Evolutionary conservation across 2,113 vertebrate genomes (phyloP), one percentile per base, ranked within the genome.

Genomic region (Columba livia): DNA sequence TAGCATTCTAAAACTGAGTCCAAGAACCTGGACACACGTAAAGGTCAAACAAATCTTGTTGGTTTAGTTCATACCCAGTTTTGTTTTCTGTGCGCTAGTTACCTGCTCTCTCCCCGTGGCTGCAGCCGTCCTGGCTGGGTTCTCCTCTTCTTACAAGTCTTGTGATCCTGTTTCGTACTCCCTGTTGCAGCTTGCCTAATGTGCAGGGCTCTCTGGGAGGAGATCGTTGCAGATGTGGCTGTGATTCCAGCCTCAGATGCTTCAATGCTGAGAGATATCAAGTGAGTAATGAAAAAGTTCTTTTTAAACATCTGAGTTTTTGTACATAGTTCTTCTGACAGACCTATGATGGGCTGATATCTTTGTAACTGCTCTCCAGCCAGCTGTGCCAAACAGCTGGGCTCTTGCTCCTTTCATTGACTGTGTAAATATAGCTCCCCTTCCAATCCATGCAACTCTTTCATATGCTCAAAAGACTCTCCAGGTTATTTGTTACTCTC

Each of bases 341-440:
- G 71, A 89, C 84, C 73, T 89, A 7, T 0, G 15, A 78, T 56
- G 54, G 80, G 82, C 67, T 95, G 71, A 91, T 66, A 61, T 93
- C 66, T 88, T 62, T 93, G 23, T 60, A 56, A 85, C 53, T 67
- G 56, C 70, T 90, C 66, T 87, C 57, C 48, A 79, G 47, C 78
- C 75, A 65, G 24, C 69, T 73, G 82, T 54, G 79, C 29, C 18
- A 32, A 94, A 65, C 90, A 86, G 93, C 88, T 90, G 78, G 57
- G 16, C 36, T 92, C 5, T 61, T 69, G 31, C 58, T 73, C 67
- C 58, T 87, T 84, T 61, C 54, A 38, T 29, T 92, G 77, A 54
- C 25, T 53, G 23, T 79, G 93, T 96, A 96, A 94, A 93, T 94
- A 96, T 61, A 93, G 88, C 34, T 83, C 58, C 67, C 70, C 20